Conservation (phyloP, 2,113 vertebrate species). For the Ascaphus truei region DNA sequence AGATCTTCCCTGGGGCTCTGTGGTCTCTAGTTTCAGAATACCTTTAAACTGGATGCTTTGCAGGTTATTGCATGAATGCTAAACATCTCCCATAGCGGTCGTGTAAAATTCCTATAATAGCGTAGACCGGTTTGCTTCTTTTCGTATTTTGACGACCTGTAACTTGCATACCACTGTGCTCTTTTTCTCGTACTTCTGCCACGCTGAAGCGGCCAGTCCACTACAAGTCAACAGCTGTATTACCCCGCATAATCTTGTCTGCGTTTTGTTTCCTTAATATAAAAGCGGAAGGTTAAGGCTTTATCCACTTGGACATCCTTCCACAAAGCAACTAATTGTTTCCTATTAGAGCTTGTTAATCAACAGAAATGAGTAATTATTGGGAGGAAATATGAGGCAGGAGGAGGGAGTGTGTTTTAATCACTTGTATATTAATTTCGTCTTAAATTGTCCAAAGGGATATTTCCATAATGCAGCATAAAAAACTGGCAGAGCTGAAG, state of each 20-base stretch:
- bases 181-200: too few relatives aligned
- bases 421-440: not conserved
- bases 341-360: constrained; percentile 5
- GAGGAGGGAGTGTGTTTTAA: not conserved
- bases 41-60: too few relatives aligned
- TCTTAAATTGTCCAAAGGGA: not conserved
- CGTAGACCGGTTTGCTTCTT: too few relatives aligned
- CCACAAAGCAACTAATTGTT: not conserved
- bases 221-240: not conserved
- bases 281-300: not conserved
- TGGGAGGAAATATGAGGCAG: not conserved
- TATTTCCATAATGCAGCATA: not conserved
- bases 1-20: too few relatives aligned
- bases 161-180: too few relatives aligned
- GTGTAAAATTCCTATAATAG: too few relatives aligned
- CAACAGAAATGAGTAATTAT: constrained; percentile 1
- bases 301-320: not conserved
- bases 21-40: too few relatives aligned
- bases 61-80: too few relatives aligned
- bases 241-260: not conserved
- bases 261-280: not conserved
- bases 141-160: too few relatives aligned
- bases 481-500: not conserved
- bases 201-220: not conserved
- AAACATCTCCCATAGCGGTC: too few relatives aligned